A percentile compares a stretch with the other conserved stretches of the same genome.
Evolutionary conservation across 2,113 vertebrate genomes (phyloP).

Genomic region (Hippotragus niger): DNA sequence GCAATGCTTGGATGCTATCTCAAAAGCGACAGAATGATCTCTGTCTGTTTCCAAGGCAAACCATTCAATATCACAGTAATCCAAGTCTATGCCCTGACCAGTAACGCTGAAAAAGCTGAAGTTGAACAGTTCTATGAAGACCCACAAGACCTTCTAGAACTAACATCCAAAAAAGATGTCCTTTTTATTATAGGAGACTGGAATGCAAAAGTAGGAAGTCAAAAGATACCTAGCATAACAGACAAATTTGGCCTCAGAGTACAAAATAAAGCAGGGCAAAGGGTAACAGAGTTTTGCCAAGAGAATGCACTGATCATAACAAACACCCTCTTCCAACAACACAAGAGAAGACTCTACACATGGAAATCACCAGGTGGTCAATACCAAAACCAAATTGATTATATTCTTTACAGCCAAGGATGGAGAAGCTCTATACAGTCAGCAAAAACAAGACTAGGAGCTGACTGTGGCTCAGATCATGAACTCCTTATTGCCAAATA

Average conservation of each 20-base stretch:
- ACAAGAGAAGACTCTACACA: background rate
- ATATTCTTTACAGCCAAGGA: background rate
- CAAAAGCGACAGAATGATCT: background rate
- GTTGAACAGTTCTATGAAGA: background rate
- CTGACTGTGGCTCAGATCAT: background rate
- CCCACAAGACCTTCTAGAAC: background rate
- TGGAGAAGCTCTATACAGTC: background rate
- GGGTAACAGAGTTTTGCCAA: background rate
- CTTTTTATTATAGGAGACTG: background rate
- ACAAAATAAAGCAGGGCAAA: background rate
- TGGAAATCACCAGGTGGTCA: background rate
- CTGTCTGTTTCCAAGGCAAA: background rate
- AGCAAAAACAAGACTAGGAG: background rate
- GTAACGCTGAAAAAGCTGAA: background rate
- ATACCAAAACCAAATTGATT: background rate
- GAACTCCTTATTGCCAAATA: background rate
- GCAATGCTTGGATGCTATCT: background rate
- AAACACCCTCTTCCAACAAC: background rate
- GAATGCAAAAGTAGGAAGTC: background rate
- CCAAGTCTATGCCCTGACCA: background rate
- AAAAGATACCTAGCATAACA: background rate
- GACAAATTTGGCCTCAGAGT: background rate
- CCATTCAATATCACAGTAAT: background rate
- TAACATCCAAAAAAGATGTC: background rate
- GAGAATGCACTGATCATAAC: background rate